A percentile compares a stretch with the other conserved stretches of the same genome.
Conservation (phyloP, 2,113 vertebrate species). For the Irena cyanogastra region DNA sequence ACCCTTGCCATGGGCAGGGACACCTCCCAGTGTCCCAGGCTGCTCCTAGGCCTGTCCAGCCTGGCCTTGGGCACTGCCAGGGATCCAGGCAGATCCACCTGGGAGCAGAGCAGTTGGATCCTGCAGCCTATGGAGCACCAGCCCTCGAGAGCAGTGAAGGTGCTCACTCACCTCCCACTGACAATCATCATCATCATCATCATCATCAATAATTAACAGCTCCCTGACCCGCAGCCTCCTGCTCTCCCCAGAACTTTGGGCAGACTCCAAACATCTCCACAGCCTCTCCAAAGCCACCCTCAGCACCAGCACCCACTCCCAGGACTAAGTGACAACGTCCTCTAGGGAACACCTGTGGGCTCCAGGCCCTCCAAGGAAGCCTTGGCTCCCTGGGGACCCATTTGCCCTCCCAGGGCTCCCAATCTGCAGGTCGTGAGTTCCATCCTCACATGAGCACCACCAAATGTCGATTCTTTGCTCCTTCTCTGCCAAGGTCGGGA, state of each 20-base stretch:
- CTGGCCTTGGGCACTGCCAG: not conserved
- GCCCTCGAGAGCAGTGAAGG: not conserved
- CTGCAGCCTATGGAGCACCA: not conserved
- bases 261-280: not conserved
- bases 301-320: not conserved
- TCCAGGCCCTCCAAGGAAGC: not conserved
- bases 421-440: not conserved
- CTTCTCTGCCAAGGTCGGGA: not conserved
- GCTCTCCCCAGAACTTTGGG: not conserved
- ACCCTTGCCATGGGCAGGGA: not conserved
- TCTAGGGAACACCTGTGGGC: not conserved
- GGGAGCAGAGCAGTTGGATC: not conserved
- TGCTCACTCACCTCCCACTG: not conserved
- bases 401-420: accelerated
- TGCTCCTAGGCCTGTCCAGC: not conserved
- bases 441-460: not conserved
- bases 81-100: not conserved
- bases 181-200: not conserved
- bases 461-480: not conserved
- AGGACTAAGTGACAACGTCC: accelerated
- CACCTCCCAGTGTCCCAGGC: not conserved
- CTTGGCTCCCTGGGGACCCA: not conserved
- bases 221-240: not conserved
- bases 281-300: not conserved
- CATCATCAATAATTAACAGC: not conserved